Percentiles rank a stretch among this genome's conserved stretches.
Evolutionary conservation across 2,888 invertebrate genomes (phyloP).

Genomic region (Amitus sp.): DNA sequence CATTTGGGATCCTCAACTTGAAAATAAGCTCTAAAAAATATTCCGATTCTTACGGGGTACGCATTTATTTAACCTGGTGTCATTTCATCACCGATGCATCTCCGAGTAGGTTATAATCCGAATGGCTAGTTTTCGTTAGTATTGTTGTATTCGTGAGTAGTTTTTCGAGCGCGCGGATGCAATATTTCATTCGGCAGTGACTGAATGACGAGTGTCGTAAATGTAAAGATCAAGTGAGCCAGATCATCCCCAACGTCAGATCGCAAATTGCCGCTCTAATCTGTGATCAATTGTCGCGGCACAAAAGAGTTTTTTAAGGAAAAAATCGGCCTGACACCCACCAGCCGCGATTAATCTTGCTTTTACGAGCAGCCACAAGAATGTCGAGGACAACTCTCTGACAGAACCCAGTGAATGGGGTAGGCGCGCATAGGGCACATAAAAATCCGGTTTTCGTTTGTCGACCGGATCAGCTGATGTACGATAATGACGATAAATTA

Average conservation of each 20-base stretch:
- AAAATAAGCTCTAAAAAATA: no score
- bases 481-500: conserved; percentile 40
- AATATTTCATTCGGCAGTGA: conserved; percentile 53
- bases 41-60: no score
- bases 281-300: conserved; percentile 62
- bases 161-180: no score
- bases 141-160: no score
- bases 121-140: no score
- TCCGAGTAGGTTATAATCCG: no score
- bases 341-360: conserved; percentile 62
- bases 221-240: conserved; percentile 54
- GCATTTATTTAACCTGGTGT: no score
- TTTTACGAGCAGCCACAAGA: conserved; percentile 49
- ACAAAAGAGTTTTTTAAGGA: conserved; percentile 44
- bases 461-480: conserved; percentile 38
- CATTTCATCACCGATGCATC: no score
- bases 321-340: conserved; percentile 49
- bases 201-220: conserved; percentile 50
- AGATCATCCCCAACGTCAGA: conserved; percentile 47
- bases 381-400: conserved; percentile 31
- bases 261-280: conserved; percentile 64
- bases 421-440: conserved; percentile 25
- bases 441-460: conserved; percentile 21
- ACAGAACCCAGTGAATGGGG: conserved; percentile 11
- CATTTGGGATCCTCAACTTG: no score